Percentiles rank a stretch among this genome's conserved stretches.
These are phyloP conservation scores for Calypte anna DNA, from an alignment of 2,113 vertebrate genomes.

Conservation along the genomic window DNA sequence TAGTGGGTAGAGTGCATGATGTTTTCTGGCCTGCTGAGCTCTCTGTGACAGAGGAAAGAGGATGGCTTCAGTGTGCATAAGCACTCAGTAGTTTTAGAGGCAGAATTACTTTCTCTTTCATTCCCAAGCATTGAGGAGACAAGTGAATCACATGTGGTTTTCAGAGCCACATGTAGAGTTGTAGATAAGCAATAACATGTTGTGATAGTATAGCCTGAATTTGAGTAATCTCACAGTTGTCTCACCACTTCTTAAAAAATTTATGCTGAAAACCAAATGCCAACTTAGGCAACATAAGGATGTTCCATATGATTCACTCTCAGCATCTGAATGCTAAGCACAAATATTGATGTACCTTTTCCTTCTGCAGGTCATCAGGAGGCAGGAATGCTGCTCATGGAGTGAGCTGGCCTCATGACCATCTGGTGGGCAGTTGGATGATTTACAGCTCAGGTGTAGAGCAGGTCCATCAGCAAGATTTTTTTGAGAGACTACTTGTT, in stretches of 20 bases:
- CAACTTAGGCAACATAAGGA: slow-evolving; percentile 23
- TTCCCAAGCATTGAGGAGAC: not conserved
- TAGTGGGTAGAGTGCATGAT: not conserved
- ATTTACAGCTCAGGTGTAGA: not conserved
- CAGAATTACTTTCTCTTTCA: not conserved
- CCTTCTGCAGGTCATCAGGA: not conserved
- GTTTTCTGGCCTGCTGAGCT: not conserved
- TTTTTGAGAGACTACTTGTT: not conserved
- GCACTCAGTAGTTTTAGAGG: not conserved
- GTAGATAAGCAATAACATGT: slow-evolving; percentile 4
- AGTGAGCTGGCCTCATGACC: not conserved
- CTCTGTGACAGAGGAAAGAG: not conserved
- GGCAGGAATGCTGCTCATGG: not conserved
- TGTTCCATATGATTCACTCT: slow-evolving; percentile 1
- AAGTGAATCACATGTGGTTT: not conserved
- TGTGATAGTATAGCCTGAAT: slow-evolving; percentile 28
- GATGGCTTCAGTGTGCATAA: not conserved
- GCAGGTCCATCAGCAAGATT: not conserved
- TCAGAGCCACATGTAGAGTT: not conserved
- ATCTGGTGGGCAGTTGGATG: not conserved
- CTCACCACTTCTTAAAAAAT: slow-evolving; percentile 1
- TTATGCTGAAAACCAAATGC: slow-evolving; percentile 16
- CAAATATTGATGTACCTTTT: not conserved
- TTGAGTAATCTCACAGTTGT: not conserved
- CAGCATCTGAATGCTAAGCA: not conserved